Evolutionary conservation across 1,140 invertebrate species (phyloP).

Genomic region (Eriosoma lanigerum): DNA sequence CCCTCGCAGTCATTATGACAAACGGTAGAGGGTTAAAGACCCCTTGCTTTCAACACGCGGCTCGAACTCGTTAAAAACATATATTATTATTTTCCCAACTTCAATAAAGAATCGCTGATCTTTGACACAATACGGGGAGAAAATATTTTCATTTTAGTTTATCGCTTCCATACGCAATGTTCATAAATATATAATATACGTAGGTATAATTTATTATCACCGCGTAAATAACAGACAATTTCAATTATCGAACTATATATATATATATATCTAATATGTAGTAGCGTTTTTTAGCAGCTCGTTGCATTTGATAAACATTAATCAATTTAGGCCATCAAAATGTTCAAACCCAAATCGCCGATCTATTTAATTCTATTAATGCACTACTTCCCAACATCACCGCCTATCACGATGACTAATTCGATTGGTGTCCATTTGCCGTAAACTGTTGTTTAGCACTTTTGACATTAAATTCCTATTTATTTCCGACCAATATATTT

Average conservation of each 20-base stretch:
- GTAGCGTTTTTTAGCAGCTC: not conserved
- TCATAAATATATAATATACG: not conserved
- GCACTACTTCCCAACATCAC: too few relatives aligned
- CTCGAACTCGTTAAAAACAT: constrained; percentile 50
- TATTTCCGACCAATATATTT: not conserved
- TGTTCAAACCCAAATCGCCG: not conserved
- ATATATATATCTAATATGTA: not conserved
- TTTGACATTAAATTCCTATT: not conserved
- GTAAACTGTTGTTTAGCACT: not conserved
- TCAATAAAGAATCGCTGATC: constrained; percentile 19
- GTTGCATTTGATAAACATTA: not conserved
- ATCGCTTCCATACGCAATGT: not conserved
- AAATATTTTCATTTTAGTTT: constrained; percentile 16
- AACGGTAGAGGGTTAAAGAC: constrained; percentile 38
- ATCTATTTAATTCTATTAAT: constrained; percentile 14
- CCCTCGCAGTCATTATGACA: constrained; percentile 41
- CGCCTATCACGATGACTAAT: not conserved
- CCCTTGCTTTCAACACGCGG: constrained; percentile 37
- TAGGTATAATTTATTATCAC: not conserved
- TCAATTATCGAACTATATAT: not conserved
- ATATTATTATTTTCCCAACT: constrained; percentile 48
- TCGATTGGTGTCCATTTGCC: not conserved
- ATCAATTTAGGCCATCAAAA: not conserved
- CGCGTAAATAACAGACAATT: not conserved
- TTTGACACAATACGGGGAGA: constrained; percentile 33